These are phyloP conservation scores for Thumatha senex DNA, from an alignment of 2,888 invertebrate species.

Conservation along the genomic window DNA sequence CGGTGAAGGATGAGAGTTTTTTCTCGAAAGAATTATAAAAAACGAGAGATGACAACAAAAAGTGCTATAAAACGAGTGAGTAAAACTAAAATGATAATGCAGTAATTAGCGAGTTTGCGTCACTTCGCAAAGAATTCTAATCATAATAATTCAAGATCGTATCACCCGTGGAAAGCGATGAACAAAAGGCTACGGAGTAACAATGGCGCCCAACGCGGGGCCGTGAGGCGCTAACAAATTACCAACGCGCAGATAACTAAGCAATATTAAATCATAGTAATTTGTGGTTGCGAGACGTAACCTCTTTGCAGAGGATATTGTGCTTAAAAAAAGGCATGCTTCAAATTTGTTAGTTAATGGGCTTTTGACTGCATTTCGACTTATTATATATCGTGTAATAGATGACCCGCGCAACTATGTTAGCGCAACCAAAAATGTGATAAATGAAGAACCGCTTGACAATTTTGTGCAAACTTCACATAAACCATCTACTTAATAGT, in stretches of 20 bases:
- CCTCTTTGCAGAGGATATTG: conserved; percentile 68
- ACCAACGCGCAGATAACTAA: conserved; percentile 81
- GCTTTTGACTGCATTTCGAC: too few species aligned
- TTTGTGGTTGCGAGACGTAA: conserved; percentile 77
- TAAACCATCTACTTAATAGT: too few species aligned
- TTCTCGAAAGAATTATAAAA: conserved; percentile 19
- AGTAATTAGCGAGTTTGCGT: conserved; percentile 76
- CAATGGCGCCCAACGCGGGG: conserved; percentile 76
- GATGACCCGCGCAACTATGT: too few species aligned
- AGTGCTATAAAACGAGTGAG: conserved; percentile 49
- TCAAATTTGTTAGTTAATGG: conserved; percentile 51
- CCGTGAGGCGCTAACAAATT: conserved; percentile 78
- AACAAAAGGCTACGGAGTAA: conserved; percentile 79
- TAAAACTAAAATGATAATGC: conserved; percentile 73
- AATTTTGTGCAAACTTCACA: too few species aligned
- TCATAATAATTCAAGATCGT: conserved; percentile 83
- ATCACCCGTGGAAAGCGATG: conserved; percentile 75
- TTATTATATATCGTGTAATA: too few species aligned
- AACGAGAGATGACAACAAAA: conserved; percentile 36
- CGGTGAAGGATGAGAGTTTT: conserved; percentile 23
- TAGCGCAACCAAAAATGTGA: too few species aligned
- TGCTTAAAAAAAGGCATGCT: conserved; percentile 40
- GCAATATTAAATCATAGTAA: conserved; percentile 84
- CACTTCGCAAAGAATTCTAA: conserved; percentile 82
- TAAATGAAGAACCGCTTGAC: too few species aligned